Percentiles rank a stretch among this genome's conserved stretches.
phyloP scores from a whole-genome alignment of 2,888 invertebrate species.

The Oxystoma pomonae region DNA sequence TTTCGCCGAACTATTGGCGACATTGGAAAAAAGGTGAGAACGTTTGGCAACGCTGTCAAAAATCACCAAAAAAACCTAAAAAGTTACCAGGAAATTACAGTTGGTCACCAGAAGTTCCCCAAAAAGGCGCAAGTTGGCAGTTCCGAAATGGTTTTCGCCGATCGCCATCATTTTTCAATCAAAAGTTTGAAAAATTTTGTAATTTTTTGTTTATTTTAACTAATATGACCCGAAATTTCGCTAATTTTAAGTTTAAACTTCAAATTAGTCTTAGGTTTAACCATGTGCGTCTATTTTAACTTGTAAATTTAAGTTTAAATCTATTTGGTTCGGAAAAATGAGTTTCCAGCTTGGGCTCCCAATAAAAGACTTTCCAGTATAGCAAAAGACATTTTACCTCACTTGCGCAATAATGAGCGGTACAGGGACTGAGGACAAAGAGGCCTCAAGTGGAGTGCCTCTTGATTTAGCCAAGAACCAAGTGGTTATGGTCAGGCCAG shows the following conservation, averaged over 20 bases:
- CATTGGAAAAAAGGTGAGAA: no score
- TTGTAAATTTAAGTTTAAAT: background rate
- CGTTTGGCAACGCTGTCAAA: background rate
- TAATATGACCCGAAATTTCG: background rate
- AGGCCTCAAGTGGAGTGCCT: conserved; percentile 55
- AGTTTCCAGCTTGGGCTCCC: background rate
- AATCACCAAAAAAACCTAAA: background rate
- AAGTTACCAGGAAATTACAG: background rate
- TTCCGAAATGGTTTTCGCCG: background rate
- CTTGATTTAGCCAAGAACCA: conserved; percentile 52
- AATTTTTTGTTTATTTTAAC: conserved; percentile 3
- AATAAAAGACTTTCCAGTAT: background rate
- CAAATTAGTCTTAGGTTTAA: background rate
- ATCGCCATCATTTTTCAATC: background rate
- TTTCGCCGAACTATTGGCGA: no score
- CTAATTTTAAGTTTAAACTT: background rate
- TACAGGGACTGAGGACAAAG: conserved; percentile 53
- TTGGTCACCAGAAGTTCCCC: background rate
- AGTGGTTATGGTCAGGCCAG: conserved; percentile 50
- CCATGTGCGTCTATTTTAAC: background rate
- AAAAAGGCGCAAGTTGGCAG: background rate
- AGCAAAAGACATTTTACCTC: background rate
- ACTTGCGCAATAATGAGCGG: conserved; percentile 41
- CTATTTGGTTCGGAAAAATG: background rate
- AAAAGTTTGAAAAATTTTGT: background rate